A percentile compares a stretch with the other conserved stretches of the same genome.
Conservation (phyloP, 2,888 invertebrate genomes). For the Drosophila mimetica region DNA sequence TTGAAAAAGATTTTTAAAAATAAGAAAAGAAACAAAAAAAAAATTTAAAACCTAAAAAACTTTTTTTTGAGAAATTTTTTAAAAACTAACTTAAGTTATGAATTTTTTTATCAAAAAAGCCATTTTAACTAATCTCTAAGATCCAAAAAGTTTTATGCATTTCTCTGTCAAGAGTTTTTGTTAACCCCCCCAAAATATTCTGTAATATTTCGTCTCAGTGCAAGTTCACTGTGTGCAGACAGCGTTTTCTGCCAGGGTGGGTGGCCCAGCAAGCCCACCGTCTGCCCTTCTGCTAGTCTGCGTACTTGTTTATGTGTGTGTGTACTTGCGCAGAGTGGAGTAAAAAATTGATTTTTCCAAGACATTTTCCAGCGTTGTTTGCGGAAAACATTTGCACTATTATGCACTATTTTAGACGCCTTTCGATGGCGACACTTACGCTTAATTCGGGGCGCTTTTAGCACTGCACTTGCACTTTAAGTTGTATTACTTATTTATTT, state of each 20-base stretch:
- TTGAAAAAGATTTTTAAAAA: too few species aligned
- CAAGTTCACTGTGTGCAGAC: constrained; percentile 22
- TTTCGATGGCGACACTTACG: constrained; percentile 15
- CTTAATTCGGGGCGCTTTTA: constrained; percentile 28
- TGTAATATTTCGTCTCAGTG: not conserved
- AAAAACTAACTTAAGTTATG: too few species aligned
- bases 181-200: not conserved
- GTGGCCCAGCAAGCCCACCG: constrained; percentile 52
- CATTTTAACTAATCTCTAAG: too few species aligned
- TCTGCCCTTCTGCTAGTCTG: constrained; percentile 13
- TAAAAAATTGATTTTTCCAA: constrained; percentile 79
- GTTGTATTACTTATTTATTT: constrained; percentile 18
- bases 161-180: too few species aligned
- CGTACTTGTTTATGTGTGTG: constrained; percentile 21
- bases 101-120: too few species aligned
- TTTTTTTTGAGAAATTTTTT: too few species aligned
- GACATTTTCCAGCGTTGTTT: constrained; percentile 43
- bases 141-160: too few species aligned
- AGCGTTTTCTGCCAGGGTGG: constrained; percentile 59
- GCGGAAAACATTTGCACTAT: constrained; percentile 17
- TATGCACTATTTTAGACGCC: constrained; percentile 15
- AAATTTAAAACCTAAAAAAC: too few species aligned
- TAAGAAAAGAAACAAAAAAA: too few species aligned
- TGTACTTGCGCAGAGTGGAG: constrained; percentile 55
- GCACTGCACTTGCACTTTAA: constrained; percentile 25